Evolutionary conservation across 30 jellyfish, hydroid and myxozoan species (phyloP).

Genomic region (Hydractinia echinata): DNA sequence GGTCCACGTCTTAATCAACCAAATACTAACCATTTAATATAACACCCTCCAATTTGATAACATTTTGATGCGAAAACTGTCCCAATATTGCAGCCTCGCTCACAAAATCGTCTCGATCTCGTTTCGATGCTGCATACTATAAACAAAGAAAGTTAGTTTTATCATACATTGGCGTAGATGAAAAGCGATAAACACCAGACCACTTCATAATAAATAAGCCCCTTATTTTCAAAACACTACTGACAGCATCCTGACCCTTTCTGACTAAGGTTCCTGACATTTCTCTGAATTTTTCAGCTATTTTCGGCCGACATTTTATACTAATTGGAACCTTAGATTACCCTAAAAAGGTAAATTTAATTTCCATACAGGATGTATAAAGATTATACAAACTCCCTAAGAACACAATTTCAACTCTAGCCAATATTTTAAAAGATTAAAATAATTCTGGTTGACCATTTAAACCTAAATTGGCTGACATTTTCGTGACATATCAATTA

Average conservation of each 20-base stretch:
- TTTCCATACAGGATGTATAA: too few relatives aligned
- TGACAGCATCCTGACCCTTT: too few relatives aligned
- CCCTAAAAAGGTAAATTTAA: too few relatives aligned
- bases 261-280: too few relatives aligned
- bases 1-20: not conserved
- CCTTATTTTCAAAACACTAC: too few relatives aligned
- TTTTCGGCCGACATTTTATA: too few relatives aligned
- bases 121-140: conserved; percentile 14
- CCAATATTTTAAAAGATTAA: not conserved
- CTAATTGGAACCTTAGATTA: too few relatives aligned
- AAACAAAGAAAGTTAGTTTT: not conserved
- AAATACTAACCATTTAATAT: conserved; percentile 26
- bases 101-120: conserved; percentile 35
- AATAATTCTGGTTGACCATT: not conserved
- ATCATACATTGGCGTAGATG: too few relatives aligned
- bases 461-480: not conserved
- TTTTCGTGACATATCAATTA: too few relatives aligned
- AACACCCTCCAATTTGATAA: conserved; percentile 37
- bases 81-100: conserved; percentile 59
- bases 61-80: conserved; percentile 46
- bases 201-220: too few relatives aligned
- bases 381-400: not conserved
- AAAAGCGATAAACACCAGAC: too few relatives aligned
- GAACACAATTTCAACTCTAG: not conserved
- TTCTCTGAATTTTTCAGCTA: too few relatives aligned